phyloP scores from a whole-genome alignment of 1,140 invertebrate species.

The Euborellia annulipes region DNA sequence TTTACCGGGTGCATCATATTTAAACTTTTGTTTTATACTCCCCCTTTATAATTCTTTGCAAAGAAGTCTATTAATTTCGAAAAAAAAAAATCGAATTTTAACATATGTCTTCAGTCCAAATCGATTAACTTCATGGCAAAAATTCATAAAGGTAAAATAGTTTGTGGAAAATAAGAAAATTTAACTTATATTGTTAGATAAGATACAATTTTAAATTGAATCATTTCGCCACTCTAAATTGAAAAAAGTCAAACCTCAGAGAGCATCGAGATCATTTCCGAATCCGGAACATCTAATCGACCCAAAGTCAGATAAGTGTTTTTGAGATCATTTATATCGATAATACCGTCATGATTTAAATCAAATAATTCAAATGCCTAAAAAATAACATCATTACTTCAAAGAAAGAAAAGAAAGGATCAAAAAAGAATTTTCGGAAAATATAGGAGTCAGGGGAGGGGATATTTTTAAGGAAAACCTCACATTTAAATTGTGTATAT shows the following conservation, averaged over 20 bases:
- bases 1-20: neutral
- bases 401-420: too few species aligned
- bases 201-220: neutral
- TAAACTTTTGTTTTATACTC: neutral
- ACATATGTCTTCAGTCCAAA: neutral
- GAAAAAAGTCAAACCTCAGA: conserved; percentile 29
- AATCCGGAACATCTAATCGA: conserved; percentile 30
- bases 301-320: conserved; percentile 38
- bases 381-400: conserved; percentile 9
- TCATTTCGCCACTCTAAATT: neutral
- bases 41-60: neutral
- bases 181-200: conserved; percentile 2
- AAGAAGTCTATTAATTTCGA: neutral
- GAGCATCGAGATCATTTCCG: conserved; percentile 37
- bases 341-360: conserved; percentile 38
- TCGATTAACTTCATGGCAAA: neutral
- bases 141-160: neutral
- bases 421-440: too few species aligned
- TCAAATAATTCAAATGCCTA: conserved; percentile 43
- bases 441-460: too few species aligned
- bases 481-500: neutral
- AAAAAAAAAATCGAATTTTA: neutral
- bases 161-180: neutral
- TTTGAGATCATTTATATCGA: conserved; percentile 37
- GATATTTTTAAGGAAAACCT: too few species aligned